Percentiles rank a stretch among this genome's conserved stretches.
Conservation (phyloP, 2,888 invertebrate genomes). For the Mycalesis mineus region DNA sequence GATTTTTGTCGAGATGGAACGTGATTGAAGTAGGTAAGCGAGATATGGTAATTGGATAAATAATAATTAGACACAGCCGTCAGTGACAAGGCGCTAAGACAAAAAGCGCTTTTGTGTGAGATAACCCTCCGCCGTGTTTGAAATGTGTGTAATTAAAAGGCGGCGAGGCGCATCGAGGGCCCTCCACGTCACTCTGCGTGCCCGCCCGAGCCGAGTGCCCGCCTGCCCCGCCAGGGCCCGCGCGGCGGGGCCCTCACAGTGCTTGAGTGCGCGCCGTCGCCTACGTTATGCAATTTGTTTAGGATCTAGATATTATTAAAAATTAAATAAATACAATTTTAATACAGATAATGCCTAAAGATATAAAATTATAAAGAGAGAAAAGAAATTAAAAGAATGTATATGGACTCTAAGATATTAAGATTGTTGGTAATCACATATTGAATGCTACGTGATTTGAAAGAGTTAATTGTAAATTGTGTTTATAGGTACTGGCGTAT, state of each 20-base stretch:
- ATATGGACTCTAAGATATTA: no score
- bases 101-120: slow-evolving; percentile 17
- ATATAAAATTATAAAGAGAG: no score
- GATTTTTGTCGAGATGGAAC: background rate
- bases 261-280: background rate
- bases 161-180: slow-evolving; percentile 40
- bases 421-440: no score
- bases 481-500: no score
- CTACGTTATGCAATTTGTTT: background rate
- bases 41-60: slow-evolving; percentile 4
- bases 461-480: no score
- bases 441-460: no score
- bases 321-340: no score
- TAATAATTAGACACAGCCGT: slow-evolving; percentile 2
- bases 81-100: slow-evolving; percentile 12
- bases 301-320: background rate
- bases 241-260: background rate
- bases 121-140: slow-evolving; percentile 21
- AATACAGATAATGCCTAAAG: no score
- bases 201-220: background rate
- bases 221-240: background rate
- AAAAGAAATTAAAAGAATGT: no score
- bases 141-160: slow-evolving; percentile 44
- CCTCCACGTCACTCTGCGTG: slow-evolving; percentile 30
- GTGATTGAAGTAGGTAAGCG: background rate